Evolutionary conservation across 2,113 vertebrate species (phyloP), one percentile per base, ranked within the genome.

Genomic region (Eolophus roseicapilla): DNA sequence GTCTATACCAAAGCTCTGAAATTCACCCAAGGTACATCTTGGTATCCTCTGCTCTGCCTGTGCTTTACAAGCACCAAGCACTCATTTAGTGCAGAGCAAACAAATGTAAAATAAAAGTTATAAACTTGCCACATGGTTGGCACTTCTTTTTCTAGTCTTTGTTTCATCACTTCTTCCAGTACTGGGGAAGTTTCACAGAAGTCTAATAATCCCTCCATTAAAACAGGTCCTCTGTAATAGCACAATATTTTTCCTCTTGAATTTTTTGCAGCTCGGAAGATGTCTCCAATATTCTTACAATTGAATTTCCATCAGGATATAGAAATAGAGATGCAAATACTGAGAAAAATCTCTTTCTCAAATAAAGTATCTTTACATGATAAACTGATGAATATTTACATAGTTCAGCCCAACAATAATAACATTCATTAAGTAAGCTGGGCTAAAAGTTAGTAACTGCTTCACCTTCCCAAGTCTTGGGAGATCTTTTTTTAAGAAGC

Each of bases 61-160:
- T 68, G 43, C 43, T 69, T 86, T 77, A n/a, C 44, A 52, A 71
- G 23, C 29, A 77, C 12, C 18, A 60, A 82, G 8, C 5, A 60
- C 33, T 47, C 7, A 6, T 17, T 39, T 28, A 68, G 7, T 27
- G 9, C 8, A 43, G 9, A 29, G 37, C 29, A 81, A 86, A 50
- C 7, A 69, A 64, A 10, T 2, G 1, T 5, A 17, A 86, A 63
- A 59, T 31, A 37, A 64, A 64, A 55, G 69, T 35, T 74, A 31
- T 9, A n/a, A 84, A 55, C 9, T 64, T 0, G 2, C 24, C 24
- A 63, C 33, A 50, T 0, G 0, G 12, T 13, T 57, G 33, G 6
- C 7, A 52, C 1, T 69, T 70, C 5, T 52, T 57, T 43, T 89
- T 84, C 62, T 50, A 78, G 19, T 78, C 10, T 19, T 5, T 8